A percentile compares a stretch with the other conserved stretches of the same genome.
Conservation (phyloP, 2,797 vertebrate genomes). For the Tamandua tetradactyla region DNA sequence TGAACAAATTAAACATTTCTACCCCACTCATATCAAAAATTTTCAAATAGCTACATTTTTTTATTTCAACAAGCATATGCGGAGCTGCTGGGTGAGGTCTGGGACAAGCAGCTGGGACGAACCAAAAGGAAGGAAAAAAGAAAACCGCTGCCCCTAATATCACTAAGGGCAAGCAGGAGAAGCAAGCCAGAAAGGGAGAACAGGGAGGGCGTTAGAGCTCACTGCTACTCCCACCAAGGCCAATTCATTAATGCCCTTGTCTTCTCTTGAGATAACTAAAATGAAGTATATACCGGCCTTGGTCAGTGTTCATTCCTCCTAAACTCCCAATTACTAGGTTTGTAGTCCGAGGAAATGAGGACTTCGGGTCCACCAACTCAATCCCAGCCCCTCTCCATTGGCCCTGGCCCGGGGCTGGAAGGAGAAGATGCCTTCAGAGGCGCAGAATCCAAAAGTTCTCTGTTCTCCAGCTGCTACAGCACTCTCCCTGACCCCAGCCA, state of each 20-base stretch:
- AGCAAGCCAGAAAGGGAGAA: slow-evolving; percentile 7
- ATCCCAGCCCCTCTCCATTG: slow-evolving; percentile 39
- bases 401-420: slow-evolving; percentile 29
- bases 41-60: too few species aligned
- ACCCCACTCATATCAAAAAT: too few species aligned
- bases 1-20: slow-evolving; percentile 43
- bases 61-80: too few species aligned
- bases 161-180: background rate
- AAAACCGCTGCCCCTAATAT: slow-evolving; percentile 53
- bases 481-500: too few species aligned
- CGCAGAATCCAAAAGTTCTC: slow-evolving; percentile 90
- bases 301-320: background rate
- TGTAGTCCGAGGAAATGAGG: slow-evolving; percentile 42
- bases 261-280: slow-evolving; percentile 54
- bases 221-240: slow-evolving; percentile 50
- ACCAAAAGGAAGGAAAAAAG: slow-evolving; percentile 87
- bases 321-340: slow-evolving; percentile 51
- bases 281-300: slow-evolving; percentile 24
- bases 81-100: slow-evolving; percentile 96
- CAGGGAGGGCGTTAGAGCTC: slow-evolving; percentile 32
- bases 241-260: slow-evolving; percentile 80
- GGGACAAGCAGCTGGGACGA: slow-evolving; percentile 91
- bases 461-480: too few species aligned
- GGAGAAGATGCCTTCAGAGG: slow-evolving; percentile 91
- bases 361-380: slow-evolving; percentile 18